Conservation (phyloP, 2,888 invertebrate genomes). For the Parasteatoda lunata region DNA sequence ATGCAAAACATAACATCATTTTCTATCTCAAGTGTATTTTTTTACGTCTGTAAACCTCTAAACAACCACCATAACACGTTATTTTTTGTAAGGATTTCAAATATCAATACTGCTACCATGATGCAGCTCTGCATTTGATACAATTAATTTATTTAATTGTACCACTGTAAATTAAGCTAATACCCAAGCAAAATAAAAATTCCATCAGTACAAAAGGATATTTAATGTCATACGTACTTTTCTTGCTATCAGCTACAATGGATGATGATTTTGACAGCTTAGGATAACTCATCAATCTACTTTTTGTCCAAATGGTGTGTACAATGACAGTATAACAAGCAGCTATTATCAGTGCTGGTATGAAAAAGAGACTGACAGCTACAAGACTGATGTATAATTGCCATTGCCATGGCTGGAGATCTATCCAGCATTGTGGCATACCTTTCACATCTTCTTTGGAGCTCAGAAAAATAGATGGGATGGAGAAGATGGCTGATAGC, state of each 20-base stretch:
- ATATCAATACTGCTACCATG: too few species aligned
- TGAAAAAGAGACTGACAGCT: constrained; percentile 85
- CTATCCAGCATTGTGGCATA: constrained; percentile 90
- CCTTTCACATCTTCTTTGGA: constrained; percentile 86
- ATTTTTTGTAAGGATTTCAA: too few species aligned
- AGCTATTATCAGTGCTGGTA: constrained; percentile 90
- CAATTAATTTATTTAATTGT: too few species aligned
- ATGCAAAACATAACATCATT: too few species aligned
- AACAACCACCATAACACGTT: too few species aligned
- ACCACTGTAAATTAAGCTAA: too few species aligned
- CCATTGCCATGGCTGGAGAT: constrained; percentile 85
- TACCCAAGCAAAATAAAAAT: too few species aligned
- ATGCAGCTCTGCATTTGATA: too few species aligned
- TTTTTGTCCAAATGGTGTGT: constrained; percentile 92
- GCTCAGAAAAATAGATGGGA: constrained; percentile 84
- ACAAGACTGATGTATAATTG: constrained; percentile 91
- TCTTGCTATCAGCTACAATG: constrained; percentile 56
- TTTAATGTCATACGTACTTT: constrained; percentile 22
- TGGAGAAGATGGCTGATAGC: constrained; percentile 86
- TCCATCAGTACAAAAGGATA: too few species aligned
- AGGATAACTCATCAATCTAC: constrained; percentile 78
- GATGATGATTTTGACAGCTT: constrained; percentile 69
- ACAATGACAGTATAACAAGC: constrained; percentile 94
- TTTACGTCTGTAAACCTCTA: too few species aligned
- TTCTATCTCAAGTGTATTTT: too few species aligned